These are phyloP conservation scores for Carlito syrichta DNA, from an alignment of 2,113 vertebrate genomes.

Conservation along the genomic window DNA sequence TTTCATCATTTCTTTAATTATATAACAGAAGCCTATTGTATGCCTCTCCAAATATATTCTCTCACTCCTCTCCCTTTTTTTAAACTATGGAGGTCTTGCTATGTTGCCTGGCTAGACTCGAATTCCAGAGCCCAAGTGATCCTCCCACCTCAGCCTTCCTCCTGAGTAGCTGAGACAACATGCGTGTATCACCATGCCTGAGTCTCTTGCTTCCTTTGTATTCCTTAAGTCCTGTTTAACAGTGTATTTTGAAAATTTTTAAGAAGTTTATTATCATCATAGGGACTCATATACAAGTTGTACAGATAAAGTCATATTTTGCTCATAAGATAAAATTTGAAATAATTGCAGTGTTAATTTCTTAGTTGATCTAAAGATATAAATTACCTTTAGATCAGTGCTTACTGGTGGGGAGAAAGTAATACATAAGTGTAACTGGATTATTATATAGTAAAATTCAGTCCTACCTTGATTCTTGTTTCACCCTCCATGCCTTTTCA, in stretches of 20 bases:
- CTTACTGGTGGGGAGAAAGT: not conserved
- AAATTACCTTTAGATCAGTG: not conserved
- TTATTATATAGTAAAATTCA: not conserved
- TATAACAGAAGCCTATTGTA: not conserved
- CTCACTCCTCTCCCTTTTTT: too few species aligned
- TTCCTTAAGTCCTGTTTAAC: not conserved
- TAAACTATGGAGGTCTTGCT: not conserved
- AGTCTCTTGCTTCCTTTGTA: not conserved
- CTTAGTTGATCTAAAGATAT: conserved; percentile 1
- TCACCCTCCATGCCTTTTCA: not conserved
- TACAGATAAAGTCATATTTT: not conserved
- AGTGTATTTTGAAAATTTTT: not conserved
- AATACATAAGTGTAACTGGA: not conserved
- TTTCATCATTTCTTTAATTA: not conserved
- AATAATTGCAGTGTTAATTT: not conserved
- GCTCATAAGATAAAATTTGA: not conserved
- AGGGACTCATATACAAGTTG: not conserved
- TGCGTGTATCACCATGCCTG: not conserved
- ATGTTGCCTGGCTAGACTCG: not conserved
- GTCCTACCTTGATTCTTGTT: not conserved
- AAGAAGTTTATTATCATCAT: not conserved
- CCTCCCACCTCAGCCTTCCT: not conserved
- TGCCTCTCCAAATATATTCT: not conserved
- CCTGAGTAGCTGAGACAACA: not conserved
- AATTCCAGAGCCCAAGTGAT: not conserved